Evolutionary conservation across 2,797 vertebrate species (phyloP).

Genomic region (Muraenolepis orangiensis): DNA sequence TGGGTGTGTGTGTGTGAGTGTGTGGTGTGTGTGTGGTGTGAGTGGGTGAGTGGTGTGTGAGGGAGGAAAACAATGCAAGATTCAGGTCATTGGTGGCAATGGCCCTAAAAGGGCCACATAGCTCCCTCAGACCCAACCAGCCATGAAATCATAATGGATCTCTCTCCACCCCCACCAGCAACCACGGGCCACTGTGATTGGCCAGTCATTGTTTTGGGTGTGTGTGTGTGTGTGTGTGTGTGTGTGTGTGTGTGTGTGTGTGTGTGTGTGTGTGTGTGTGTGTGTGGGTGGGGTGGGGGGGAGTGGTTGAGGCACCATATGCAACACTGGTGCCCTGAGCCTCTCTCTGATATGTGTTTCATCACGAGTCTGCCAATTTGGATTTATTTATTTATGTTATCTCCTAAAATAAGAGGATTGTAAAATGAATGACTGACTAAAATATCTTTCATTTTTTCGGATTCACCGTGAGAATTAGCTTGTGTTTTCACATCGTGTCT

Average conservation of each 20-base stretch:
- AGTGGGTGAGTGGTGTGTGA: constrained; percentile 18
- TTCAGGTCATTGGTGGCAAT: constrained; percentile 58
- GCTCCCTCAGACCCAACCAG: constrained; percentile 55
- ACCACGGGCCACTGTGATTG: constrained; percentile 28
- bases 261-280: too few relatives aligned
- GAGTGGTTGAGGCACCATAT: constrained; percentile 40
- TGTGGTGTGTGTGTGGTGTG: constrained; percentile 29
- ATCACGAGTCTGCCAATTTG: background rate
- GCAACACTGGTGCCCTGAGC: constrained; percentile 40
- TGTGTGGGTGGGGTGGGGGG: too few relatives aligned
- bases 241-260: too few relatives aligned
- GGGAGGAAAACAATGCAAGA: constrained; percentile 23
- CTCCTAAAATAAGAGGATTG: too few relatives aligned
- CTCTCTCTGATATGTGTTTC: constrained; percentile 36
- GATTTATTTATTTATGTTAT: too few relatives aligned
- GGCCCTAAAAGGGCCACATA: constrained; percentile 48
- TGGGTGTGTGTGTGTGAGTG: constrained; percentile 17
- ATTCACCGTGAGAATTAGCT: too few relatives aligned
- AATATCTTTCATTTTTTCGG: too few relatives aligned
- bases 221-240: too few relatives aligned
- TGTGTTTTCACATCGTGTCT: too few relatives aligned
- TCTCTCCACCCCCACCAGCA: constrained; percentile 52
- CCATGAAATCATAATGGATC: constrained; percentile 71
- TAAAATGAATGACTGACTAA: too few relatives aligned
- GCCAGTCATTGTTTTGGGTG: constrained; percentile 55